phyloP scores from a whole-genome alignment of 2,888 invertebrate genomes.

The Mesopsocus fuscifrons region DNA sequence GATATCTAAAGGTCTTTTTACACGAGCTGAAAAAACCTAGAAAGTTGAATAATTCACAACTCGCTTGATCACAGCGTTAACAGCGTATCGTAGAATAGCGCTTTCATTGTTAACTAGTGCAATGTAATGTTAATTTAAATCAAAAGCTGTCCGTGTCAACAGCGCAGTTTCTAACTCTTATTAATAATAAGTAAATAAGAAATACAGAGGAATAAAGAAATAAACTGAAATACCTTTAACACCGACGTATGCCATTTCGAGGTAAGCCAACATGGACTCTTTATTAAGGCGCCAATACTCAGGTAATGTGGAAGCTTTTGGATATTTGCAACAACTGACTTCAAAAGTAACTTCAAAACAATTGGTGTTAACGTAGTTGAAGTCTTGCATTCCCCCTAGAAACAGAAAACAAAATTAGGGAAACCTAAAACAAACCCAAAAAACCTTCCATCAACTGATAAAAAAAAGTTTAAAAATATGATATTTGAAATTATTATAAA shows the following conservation, averaged over 20 bases:
- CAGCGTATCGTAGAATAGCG: too few species aligned
- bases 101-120: too few species aligned
- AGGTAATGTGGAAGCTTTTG: conserved; percentile 45
- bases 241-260: conserved; percentile 64
- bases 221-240: conserved; percentile 42
- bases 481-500: neutral
- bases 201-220: too few species aligned
- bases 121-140: too few species aligned
- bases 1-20: too few species aligned
- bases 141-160: too few species aligned
- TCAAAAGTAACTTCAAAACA: conserved; percentile 96
- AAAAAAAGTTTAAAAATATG: too few species aligned
- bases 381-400: conserved; percentile 93
- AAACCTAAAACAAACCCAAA: neutral
- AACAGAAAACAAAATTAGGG: conserved; percentile 16
- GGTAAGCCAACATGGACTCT: conserved; percentile 61
- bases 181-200: too few species aligned
- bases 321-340: conserved; percentile 90
- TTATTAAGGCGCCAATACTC: conserved; percentile 73
- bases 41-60: too few species aligned
- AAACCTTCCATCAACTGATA: conserved; percentile 4
- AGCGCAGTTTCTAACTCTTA: too few species aligned
- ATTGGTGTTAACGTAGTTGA: conserved; percentile 88
- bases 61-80: too few species aligned
- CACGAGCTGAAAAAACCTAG: too few species aligned